Base-by-base conservation (phyloP, 2,113 vertebrate species). In the Tragelaphus strepsiceros region DNA sequence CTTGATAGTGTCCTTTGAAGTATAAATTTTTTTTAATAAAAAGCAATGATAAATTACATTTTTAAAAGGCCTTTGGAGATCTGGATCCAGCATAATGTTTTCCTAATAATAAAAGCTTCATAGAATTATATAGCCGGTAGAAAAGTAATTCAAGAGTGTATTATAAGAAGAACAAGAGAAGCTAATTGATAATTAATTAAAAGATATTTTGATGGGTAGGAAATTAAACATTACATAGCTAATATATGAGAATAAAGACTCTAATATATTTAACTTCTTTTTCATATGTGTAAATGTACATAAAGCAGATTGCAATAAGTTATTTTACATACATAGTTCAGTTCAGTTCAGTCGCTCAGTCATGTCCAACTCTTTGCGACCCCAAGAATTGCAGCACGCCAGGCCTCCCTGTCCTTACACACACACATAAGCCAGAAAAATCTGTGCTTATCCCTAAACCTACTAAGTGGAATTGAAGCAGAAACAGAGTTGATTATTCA, bases 181-280 rank as follows among this genome's bases (percentile, higher is more conserved):
- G 28, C 53, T 90, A 90, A 91, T 43, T 93, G 83, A 91, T 92
- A 95, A 81, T 91, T 95, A 91, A 95, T 93, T 94, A 91, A 95
- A 92, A 97, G 61, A 64, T 84, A 93, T 94, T 98, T 94, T 97
- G 49, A 95, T 94, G 71, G n/a, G 35, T 87, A 96, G 77, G 64
- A 96, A 96, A 96, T 97, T 90, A 97, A 97, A 96, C 78, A 94
- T 84, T 82, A 82, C 28, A 80, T 67, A 82, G 32, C 67, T 91
- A 88, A 90, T 88, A 92, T 54, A 54, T 43, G 85, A 80, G 13
- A 78, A 77, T 62, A 93, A 87, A 88, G 64, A 8, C 15, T 64
- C 8, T 90, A 84, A 93, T 81, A n/a, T 56, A 92, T 96, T 96
- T 91, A 26, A 90, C 64, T 89, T 95, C 26, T 89, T 93, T 97